Evolutionary conservation across 2,797 vertebrate species (phyloP).

Genomic region (Ciconia nigra): DNA sequence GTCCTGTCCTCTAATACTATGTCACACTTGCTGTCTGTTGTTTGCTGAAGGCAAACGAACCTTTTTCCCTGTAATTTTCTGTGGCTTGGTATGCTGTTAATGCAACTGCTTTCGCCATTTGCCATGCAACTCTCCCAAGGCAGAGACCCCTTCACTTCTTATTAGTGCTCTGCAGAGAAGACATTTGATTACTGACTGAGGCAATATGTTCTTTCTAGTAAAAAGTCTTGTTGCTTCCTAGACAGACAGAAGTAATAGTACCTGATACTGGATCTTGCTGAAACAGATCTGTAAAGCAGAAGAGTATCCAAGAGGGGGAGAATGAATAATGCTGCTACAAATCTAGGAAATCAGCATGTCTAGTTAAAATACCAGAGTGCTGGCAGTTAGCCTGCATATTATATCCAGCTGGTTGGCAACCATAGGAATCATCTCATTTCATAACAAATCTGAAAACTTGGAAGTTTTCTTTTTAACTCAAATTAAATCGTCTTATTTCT

Average conservation of each 20-base stretch:
- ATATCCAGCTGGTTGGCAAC: not conserved
- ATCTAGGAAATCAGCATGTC: not conserved
- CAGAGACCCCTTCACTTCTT: accelerated
- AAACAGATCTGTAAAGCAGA: not conserved
- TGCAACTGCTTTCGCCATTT: not conserved
- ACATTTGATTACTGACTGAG: not conserved
- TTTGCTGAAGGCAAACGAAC: not conserved
- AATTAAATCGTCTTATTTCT: not conserved
- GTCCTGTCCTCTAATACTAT: not conserved
- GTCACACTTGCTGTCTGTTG: not conserved
- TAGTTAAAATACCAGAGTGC: not conserved
- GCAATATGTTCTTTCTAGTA: not conserved
- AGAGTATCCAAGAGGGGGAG: not conserved
- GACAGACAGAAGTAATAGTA: not conserved
- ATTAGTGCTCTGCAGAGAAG: not conserved
- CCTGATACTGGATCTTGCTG: not conserved
- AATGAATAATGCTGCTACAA: not conserved
- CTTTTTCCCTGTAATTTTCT: not conserved
- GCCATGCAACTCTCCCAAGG: not conserved
- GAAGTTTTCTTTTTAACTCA: not conserved
- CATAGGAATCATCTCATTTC: not conserved
- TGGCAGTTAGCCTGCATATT: not conserved
- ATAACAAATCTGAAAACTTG: not conserved
- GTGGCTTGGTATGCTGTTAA: not conserved
- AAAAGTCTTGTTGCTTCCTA: not conserved